Evolutionary conservation across 2,113 vertebrate species (phyloP), one percentile per base, ranked within the genome.

Genomic region (Oncorhynchus nerka): DNA sequence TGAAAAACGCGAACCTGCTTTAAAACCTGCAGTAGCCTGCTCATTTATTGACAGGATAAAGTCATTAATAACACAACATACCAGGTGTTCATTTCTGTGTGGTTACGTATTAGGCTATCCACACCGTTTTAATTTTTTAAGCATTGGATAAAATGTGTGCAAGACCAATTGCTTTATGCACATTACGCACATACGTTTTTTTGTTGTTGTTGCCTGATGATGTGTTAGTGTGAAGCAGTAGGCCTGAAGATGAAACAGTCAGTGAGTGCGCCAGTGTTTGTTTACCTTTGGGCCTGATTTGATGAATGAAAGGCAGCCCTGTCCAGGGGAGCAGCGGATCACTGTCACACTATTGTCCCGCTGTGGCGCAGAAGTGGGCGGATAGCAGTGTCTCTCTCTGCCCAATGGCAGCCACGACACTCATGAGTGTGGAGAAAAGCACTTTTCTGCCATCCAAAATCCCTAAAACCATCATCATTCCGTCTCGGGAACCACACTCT

Each of bases 291-390:
- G 84, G 74, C 75, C 28, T 20, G 69, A 65, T 39, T 78, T 83
- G 71, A 90, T 92, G 88, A 92, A 90, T 90, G 90, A 90, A 88
- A 89, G 51, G 51, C 51, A 55, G 78, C 82, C 79, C 82, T 78
- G 80, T 87, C 88, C 81, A 79, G 70, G 79, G 85, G 87, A 82
- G 87, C 86, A 70, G 22, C 45, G 80, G 86, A 93, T 92, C 93
- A 79, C 89, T 93, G 93, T 95, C 93, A 89, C 89, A 87, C 92
- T 83, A 94, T 95, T 95, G 93, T 94, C 93, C 93, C 86, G 19
- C 22, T 34, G 26, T 59, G 26, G 49, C 15, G 73, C 49, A 22
- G 70, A 81, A 87, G 93, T 91, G 92, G 94, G 93, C 92, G 93
- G 92, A 91, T 90, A 90, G 89, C 76, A 39, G 90, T 77, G 85